Evolutionary conservation across 2,113 vertebrate genomes (phyloP).

Genomic region (Mormyrus iriodes): DNA sequence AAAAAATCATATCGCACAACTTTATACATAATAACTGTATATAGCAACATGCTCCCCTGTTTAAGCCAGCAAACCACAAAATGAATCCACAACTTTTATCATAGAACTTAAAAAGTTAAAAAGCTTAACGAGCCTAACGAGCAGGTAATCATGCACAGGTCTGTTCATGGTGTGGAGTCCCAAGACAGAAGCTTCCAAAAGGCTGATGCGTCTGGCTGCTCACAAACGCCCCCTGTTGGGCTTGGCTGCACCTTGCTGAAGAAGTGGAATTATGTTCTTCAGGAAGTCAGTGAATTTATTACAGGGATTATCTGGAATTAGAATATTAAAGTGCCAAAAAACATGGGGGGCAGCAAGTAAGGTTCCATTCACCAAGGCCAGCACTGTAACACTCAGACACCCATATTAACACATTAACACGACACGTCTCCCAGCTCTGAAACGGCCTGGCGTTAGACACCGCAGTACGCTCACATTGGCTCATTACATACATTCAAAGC

Average conservation of each 20-base stretch:
- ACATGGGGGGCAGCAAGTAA: neutral
- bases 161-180: neutral
- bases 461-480: too few relatives aligned
- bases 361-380: neutral
- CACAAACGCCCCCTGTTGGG: neutral
- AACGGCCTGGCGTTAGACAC: neutral
- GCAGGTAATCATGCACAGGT: neutral
- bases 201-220: neutral
- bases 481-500: too few relatives aligned
- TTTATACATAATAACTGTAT: too few relatives aligned
- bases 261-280: neutral
- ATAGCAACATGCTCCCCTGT: too few relatives aligned
- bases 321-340: neutral
- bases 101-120: too few relatives aligned
- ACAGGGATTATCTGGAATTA: neutral
- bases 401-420: neutral
- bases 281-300: neutral
- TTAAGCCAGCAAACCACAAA: too few relatives aligned
- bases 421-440: neutral
- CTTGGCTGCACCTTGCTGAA: neutral
- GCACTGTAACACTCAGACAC: neutral
- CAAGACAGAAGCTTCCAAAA: neutral
- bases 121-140: neutral
- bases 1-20: too few relatives aligned
- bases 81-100: too few relatives aligned